Percentiles rank a stretch among this genome's conserved stretches.
Conservation (phyloP, 2,888 invertebrate species). For the Pedicia rivosa region DNA sequence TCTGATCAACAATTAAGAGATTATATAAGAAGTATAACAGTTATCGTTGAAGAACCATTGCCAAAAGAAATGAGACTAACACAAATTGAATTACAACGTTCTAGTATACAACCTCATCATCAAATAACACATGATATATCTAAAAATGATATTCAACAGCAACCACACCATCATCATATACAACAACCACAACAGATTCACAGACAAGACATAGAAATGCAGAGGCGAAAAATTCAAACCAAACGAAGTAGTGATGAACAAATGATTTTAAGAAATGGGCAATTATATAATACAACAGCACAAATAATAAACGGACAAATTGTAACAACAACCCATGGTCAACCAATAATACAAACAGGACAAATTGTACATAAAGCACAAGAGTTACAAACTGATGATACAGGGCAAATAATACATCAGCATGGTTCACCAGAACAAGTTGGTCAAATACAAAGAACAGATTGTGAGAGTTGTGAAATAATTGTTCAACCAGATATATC, state of each 20-base stretch:
- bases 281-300: constrained; percentile 19
- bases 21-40: constrained; percentile 28
- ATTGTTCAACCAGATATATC: constrained; percentile 23
- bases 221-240: constrained; percentile 4
- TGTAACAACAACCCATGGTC: constrained; percentile 20
- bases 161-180: background rate
- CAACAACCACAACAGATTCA: constrained; percentile 3
- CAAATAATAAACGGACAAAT: constrained; percentile 30
- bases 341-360: constrained; percentile 18
- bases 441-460: constrained; percentile 16
- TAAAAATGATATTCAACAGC: background rate
- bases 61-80: constrained; percentile 9
- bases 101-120: constrained; percentile 7
- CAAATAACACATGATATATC: constrained; percentile 5
- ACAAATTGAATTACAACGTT: constrained; percentile 12
- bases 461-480: constrained; percentile 18
- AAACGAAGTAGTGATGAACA: constrained; percentile 20
- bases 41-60: constrained; percentile 22
- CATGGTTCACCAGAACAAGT: constrained; percentile 22
- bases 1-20: constrained; percentile 40
- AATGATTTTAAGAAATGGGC: constrained; percentile 23
- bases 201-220: constrained; percentile 4
- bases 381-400: constrained; percentile 19
- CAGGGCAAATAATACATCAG: constrained; percentile 29
- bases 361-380: constrained; percentile 15